Evolutionary conservation across 92 coral and sea anemone species (phyloP).

Genomic region (Ricordea florida): DNA sequence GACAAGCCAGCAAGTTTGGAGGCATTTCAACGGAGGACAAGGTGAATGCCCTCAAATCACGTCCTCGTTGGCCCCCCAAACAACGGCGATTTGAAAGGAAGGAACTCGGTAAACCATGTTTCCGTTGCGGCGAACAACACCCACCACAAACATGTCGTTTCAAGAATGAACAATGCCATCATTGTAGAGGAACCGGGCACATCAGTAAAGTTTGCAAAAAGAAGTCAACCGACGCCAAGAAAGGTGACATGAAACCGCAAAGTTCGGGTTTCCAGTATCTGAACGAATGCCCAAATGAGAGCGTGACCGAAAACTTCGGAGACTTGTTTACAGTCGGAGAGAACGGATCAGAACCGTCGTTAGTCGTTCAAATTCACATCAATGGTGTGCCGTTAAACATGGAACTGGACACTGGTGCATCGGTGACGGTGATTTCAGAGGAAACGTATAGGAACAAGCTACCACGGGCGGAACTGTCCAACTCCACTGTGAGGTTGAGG

Average conservation of each 20-base stretch:
- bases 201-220: conserved; percentile 36
- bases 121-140: conserved; percentile 36
- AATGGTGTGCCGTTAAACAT: conserved; percentile 10
- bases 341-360: conserved; percentile 2
- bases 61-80: too few species aligned
- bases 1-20: conserved; percentile 13
- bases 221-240: conserved; percentile 2
- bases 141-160: conserved; percentile 36
- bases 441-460: conserved; percentile 7
- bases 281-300: conserved; percentile 7
- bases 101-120: background rate
- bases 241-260: background rate
- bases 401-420: conserved; percentile 30
- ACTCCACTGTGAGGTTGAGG: background rate
- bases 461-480: background rate
- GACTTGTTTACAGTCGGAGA: conserved; percentile 27
- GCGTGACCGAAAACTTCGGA: too few species aligned
- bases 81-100: background rate
- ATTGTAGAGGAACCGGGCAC: conserved; percentile 52
- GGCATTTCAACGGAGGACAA: background rate
- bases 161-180: conserved; percentile 49
- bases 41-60: background rate
- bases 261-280: background rate
- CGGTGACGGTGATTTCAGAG: conserved; percentile 33
- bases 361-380: background rate